Evolutionary conservation across 2,113 vertebrate species (phyloP), one percentile per base, ranked within the genome.

Genomic region (Rutilus rutilus): DNA sequence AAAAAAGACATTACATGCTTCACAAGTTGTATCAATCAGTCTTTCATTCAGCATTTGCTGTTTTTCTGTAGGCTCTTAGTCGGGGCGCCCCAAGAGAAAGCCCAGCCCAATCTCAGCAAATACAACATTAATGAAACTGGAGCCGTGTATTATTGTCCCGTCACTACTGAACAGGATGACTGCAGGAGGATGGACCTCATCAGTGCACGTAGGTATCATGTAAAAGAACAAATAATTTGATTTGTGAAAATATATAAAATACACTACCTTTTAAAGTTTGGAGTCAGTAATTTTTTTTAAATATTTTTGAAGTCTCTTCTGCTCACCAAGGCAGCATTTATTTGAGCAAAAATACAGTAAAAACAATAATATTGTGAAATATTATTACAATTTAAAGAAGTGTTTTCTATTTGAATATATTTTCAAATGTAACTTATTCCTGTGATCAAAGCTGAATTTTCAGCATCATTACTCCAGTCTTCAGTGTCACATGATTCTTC

Each of bases 121-220:
- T 78, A 78, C 11, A 93, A 95, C 0, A 93, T 96, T 86, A 95
- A 96, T 0, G 94, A 96, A 78, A 98, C 96, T 0, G 98, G 98
- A 0, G 96, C 96, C 0, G 93, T 98, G 85, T 99, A 98, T 86
- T 93, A 95, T 83, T 99, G 98, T 82, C 97, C 97, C 59, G 90
- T 99, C 59, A 94, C 92, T 2, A 69, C 82, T 0, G 69, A 83
- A 27, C 82, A 88, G 1, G 5, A 71, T 0, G 97, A 99, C 94
- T 99, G 98, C 92, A 85, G 93, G 90, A 93, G 96, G 80, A 95
- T 98, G 85, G 84, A 95, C 91, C 95, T 98, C 79, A 89, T 95
- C 69, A 92, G 90, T 90, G 92, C 90, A 89, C 96, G 98, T 98
- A 93, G 75, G 96, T 27, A 45, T 73, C n/a, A n/a, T n/a, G n/a